A percentile compares a stretch with the other conserved stretches of the same genome.
Evolutionary conservation across 2,797 vertebrate genomes (phyloP).

Genomic region (Rhinoraja longicauda): DNA sequence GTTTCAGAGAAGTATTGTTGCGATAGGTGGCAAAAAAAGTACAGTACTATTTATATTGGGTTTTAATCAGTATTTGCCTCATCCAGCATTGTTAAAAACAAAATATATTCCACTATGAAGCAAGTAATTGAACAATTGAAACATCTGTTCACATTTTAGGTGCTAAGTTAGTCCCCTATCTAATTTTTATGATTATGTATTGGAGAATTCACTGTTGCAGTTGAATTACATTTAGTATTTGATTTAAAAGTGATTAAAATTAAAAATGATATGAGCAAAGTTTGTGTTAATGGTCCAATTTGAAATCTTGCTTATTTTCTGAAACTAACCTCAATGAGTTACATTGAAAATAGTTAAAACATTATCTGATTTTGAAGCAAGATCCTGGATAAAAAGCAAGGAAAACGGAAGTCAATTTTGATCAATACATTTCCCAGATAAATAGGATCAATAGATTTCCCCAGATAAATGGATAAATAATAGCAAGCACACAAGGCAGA

Average conservation of each 20-base stretch:
- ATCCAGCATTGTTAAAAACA: background rate
- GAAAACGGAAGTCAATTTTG: conserved; percentile 17
- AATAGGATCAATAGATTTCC: background rate
- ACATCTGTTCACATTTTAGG: background rate
- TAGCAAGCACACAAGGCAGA: background rate
- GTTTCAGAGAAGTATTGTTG: background rate
- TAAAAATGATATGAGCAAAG: background rate
- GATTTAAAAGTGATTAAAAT: background rate
- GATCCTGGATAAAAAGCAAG: conserved; percentile 4
- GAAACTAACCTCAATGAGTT: background rate
- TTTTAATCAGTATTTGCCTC: background rate
- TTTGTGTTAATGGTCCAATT: background rate
- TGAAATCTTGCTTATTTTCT: background rate
- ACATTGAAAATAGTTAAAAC: background rate
- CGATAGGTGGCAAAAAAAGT: background rate
- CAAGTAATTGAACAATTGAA: background rate
- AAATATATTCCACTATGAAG: background rate
- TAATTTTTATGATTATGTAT: background rate
- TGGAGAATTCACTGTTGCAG: background rate
- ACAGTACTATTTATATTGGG: background rate
- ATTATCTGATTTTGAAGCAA: conserved; percentile 5
- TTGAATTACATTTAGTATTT: background rate
- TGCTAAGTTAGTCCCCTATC: background rate
- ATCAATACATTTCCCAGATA: background rate
- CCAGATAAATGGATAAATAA: background rate